Evolutionary conservation across 1,140 invertebrate species (phyloP), one percentile per base, ranked within the genome.

Genomic region (Akabosia matsudoensis): DNA sequence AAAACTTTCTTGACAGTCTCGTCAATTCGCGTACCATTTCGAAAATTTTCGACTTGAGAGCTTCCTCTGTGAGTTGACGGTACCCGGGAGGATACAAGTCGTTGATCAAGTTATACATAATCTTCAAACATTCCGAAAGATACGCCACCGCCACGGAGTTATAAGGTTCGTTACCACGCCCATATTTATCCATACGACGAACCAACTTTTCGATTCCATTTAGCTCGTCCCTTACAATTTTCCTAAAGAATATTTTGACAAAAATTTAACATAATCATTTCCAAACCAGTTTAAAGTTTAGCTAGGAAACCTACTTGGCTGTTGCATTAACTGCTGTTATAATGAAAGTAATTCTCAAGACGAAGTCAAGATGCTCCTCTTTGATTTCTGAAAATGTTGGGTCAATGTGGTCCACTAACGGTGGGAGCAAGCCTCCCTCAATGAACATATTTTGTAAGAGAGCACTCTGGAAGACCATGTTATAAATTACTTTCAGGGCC

Each of bases 281-380:
- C 16, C 14, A 31, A 28, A 76, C 28, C 4, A 3, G 24, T 54
- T 16, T n/a, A 73, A 70, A 78, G 73, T 72, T 75, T 67, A 72
- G 30, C 7, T 34, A n/a, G 28, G 37, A 34, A 24, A 79, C 51
- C 51, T 73, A 87, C 86, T 87, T 84, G 1, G 91, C 88, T 31
- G 91, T 86, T 61, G 88, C 85, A 83, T 91, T 91, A 30, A 96
- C 84, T 18, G 94, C 95, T 33, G 94, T 95, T 51, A 96, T 86
- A 33, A 97, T 87, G 84, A 97, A 97, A 64, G 97, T 84, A 74
- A 97, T 86, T 85, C 93, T 92, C 87, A 96, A 90, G 82, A 97
- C 92, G 86, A 92, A 97, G 81, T 92, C 90, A 86, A 93, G 93
- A 26, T 96, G 87, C 70, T 92, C 89, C 83, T 90, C 86, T 26